Evolutionary conservation across 2,888 invertebrate species (phyloP).

Genomic region (Alloscopus bannaensis): DNA sequence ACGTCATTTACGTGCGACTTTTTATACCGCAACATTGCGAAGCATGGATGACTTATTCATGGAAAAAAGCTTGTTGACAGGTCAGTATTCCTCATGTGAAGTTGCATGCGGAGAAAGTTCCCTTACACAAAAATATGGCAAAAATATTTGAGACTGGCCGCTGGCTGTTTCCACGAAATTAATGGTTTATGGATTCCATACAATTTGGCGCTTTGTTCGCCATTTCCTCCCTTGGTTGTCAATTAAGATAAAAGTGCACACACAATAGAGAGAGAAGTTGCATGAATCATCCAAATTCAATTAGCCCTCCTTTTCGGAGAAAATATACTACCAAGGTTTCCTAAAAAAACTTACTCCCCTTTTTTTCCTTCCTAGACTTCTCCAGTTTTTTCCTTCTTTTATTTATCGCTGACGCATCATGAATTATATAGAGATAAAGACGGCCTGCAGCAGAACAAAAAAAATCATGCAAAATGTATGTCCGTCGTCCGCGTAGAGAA

Average conservation of each 20-base stretch:
- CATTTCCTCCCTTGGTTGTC: not conserved
- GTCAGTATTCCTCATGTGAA: not conserved
- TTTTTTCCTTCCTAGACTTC: not conserved
- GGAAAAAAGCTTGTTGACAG: not conserved
- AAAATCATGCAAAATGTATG: not conserved
- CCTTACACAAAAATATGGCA: slow-evolving; percentile 3
- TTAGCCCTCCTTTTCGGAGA: not conserved
- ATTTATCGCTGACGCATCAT: slow-evolving; percentile 9
- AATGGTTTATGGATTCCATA: not conserved
- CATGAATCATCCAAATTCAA: slow-evolving; percentile 25
- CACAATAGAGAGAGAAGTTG: not conserved
- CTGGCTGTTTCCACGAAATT: not conserved
- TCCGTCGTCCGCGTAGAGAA: not conserved
- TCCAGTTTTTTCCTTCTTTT: not conserved
- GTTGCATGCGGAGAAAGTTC: slow-evolving; percentile 4
- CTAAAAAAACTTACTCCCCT: not conserved
- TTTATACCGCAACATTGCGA: too few species aligned
- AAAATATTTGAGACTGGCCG: not conserved
- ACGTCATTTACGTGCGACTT: slow-evolving; percentile 32
- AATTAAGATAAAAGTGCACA: not conserved
- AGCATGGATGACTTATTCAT: too few species aligned
- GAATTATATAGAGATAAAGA: slow-evolving; percentile 1
- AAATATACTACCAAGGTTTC: not conserved
- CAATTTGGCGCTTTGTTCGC: not conserved
- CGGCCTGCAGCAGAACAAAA: not conserved